Percentiles rank a stretch among this genome's conserved stretches.
Conservation (phyloP, 2,888 invertebrate genomes). For the Ochropleura leucogaster region DNA sequence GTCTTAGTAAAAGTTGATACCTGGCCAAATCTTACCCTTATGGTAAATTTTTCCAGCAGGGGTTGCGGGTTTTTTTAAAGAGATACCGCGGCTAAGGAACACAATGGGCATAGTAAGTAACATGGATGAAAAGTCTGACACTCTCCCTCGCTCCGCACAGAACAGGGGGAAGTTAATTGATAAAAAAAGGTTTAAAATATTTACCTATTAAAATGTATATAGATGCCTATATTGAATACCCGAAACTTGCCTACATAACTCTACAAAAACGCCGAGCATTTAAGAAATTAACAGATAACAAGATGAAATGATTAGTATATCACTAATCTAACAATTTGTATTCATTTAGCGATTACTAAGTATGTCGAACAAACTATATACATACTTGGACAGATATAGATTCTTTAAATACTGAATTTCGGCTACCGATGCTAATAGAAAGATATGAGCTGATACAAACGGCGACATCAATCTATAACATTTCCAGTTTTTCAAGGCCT, state of each 20-base stretch:
- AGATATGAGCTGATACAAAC: slow-evolving; percentile 30
- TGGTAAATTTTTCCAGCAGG: not conserved
- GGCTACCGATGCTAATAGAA: slow-evolving; percentile 41
- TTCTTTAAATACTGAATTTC: slow-evolving; percentile 48
- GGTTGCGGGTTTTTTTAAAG: too few relatives aligned
- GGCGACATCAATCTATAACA: not conserved
- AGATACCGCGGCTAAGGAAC: too few relatives aligned
- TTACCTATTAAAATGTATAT: not conserved
- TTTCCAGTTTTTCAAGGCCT: not conserved
- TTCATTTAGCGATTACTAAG: slow-evolving; percentile 44
- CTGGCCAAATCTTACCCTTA: not conserved
- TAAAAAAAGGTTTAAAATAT: not conserved
- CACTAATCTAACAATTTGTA: slow-evolving; percentile 51
- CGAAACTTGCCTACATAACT: slow-evolving; percentile 9
- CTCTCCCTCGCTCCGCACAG: too few relatives aligned
- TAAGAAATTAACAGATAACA: slow-evolving; percentile 32
- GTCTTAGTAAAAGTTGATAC: not conserved
- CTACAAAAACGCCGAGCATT: slow-evolving; percentile 30
- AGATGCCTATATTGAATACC: slow-evolving; percentile 9
- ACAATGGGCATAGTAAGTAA: too few relatives aligned
- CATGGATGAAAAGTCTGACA: too few relatives aligned
- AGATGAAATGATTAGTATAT: slow-evolving; percentile 40
- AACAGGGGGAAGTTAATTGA: too few relatives aligned
- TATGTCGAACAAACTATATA: slow-evolving; percentile 22
- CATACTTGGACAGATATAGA: slow-evolving; percentile 23